A percentile compares a stretch with the other conserved stretches of the same genome.
Evolutionary conservation across 1,140 invertebrate species (phyloP).

Genomic region (Branchinecta lindahli): DNA sequence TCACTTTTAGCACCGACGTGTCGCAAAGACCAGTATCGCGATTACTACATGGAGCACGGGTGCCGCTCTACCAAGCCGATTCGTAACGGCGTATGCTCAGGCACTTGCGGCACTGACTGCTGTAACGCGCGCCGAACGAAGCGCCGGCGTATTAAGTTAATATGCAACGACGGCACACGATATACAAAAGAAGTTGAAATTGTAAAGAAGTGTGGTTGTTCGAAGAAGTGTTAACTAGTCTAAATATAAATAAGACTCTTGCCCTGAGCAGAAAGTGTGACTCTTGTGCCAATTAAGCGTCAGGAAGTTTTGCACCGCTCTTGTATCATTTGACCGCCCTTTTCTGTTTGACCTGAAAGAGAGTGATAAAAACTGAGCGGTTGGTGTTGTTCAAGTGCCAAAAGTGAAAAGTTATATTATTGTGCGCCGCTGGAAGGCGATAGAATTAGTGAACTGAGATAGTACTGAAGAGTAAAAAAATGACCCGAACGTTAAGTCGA

Average conservation of each 20-base stretch:
- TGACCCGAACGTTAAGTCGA: too few species aligned
- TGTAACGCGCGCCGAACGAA: slow-evolving; percentile 78
- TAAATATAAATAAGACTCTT: not conserved
- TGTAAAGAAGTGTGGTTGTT: slow-evolving; percentile 64
- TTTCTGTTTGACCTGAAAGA: too few species aligned
- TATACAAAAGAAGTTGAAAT: slow-evolving; percentile 92
- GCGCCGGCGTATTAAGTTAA: slow-evolving; percentile 76
- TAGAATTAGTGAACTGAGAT: too few species aligned
- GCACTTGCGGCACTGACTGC: slow-evolving; percentile 52
- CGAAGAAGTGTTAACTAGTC: slow-evolving; percentile 24
- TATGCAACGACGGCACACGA: slow-evolving; percentile 76
- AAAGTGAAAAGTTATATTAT: too few species aligned
- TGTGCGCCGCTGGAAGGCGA: too few species aligned
- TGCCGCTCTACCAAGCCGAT: slow-evolving; percentile 74
- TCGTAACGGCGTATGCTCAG: slow-evolving; percentile 70
- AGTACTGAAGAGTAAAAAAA: too few species aligned
- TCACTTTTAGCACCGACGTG: slow-evolving; percentile 50
- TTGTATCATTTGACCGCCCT: too few species aligned
- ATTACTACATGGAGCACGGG: slow-evolving; percentile 73
- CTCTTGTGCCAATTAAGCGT: too few species aligned
- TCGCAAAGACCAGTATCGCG: slow-evolving; percentile 71
- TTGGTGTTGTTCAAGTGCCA: too few species aligned
- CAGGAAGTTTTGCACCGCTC: too few species aligned
- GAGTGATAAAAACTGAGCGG: too few species aligned
- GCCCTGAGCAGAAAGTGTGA: too few species aligned